Conservation (phyloP, 1,140 invertebrate genomes). For the Drosophila virilis region DNA sequence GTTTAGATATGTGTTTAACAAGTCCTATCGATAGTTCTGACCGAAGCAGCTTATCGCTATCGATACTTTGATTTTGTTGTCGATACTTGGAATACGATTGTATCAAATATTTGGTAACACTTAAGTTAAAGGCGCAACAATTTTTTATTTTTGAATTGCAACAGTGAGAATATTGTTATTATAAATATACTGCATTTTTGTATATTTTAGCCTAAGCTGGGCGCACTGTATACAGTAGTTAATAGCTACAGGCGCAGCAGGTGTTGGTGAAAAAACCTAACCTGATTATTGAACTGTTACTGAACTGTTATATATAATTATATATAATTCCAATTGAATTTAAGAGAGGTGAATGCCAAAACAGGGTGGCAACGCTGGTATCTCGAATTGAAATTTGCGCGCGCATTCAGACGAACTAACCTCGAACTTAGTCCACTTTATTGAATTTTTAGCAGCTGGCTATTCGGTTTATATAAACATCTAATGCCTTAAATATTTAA, state of each 20-base stretch:
- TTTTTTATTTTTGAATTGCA: neutral
- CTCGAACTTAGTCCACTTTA: no score
- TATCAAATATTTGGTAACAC: neutral
- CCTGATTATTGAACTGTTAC: constrained; percentile 7
- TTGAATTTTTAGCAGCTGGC: neutral
- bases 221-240: neutral
- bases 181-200: neutral
- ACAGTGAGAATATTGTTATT: neutral
- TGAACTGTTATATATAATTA: no score
- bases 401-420: no score
- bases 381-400: neutral
- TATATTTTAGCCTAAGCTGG: neutral
- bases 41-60: neutral
- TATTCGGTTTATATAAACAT: constrained; percentile 2
- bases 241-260: neutral
- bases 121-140: neutral
- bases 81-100: neutral
- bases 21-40: neutral
- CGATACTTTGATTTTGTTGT: neutral
- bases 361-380: neutral
- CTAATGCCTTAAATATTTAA: constrained; percentile 16
- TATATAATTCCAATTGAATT: no score
- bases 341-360: no score
- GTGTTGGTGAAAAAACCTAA: neutral
- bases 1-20: neutral